Evolutionary conservation across 2,113 vertebrate genomes (phyloP), one percentile per base, ranked within the genome.

Genomic region (Misgurnus mizolepis): DNA sequence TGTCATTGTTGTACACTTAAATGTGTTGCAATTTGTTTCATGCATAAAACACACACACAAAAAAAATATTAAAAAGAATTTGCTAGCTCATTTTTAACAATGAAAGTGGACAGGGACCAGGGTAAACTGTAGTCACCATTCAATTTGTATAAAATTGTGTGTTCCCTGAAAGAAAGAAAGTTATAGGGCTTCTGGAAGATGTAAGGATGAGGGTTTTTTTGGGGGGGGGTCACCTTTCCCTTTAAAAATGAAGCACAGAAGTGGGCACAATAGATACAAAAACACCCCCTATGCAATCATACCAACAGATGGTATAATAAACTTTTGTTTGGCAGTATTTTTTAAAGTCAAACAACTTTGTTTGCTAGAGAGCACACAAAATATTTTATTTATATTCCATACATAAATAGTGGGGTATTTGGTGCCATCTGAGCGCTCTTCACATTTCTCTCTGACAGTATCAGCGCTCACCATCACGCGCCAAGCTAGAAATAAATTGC

Each of bases 321-420:
- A 55, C 43, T 81, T 80, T 60, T 15, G 75, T 82, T 79, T 85
- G 72, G 70, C 81, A 89, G 83, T 84, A 86, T 56, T 67, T 84
- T 72, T 74, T 47, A 73, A 88, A 87, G 73, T 58, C 3, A 58
- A 86, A 85, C 73, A 88, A 84, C 82, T 86, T 90, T 86, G 81
- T 80, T 34, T 69, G 75, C 69, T 76, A 89, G 80, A 88, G 75
- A 82, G 81, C 76, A 76, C 87, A 89, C 86, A 80, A 88, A 91
- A 89, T 90, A 89, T 91, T 92, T 90, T 89, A 91, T 91, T 93
- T 92, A 90, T 92, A 93, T 92, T 91, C 89, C 88, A 92, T 93
- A 92, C 91, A 93, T 93, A 93, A 92, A 92, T 92, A 92, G 89
- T 77, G 89, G 88, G 89, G 86, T 89, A 90, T 87, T 91, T 91